Evolutionary conservation across 1,140 invertebrate species (phyloP).

Genomic region (Zaprionus ornatus): DNA sequence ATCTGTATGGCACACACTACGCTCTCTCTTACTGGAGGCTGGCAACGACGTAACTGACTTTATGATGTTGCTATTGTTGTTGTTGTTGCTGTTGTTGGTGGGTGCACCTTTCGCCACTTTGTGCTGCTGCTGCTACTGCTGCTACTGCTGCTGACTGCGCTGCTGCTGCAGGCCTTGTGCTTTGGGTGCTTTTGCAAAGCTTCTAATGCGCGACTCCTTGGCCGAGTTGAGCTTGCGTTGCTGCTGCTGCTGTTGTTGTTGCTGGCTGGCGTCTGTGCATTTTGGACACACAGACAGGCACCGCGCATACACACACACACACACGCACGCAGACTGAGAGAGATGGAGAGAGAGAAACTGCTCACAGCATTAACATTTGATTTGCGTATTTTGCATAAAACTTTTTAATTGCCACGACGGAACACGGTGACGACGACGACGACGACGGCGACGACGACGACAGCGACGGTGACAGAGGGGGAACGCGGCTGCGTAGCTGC

Average conservation of each 20-base stretch:
- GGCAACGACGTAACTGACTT: slow-evolving; percentile 29
- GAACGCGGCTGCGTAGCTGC: slow-evolving; percentile 19
- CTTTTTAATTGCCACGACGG: slow-evolving; percentile 53
- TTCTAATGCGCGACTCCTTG: slow-evolving; percentile 50
- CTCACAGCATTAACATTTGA: slow-evolving; percentile 61
- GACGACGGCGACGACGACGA: slow-evolving; percentile 5
- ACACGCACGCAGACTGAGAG: slow-evolving; percentile 3
- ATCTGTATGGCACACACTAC: slow-evolving; percentile 58
- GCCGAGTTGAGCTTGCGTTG: slow-evolving; percentile 2
- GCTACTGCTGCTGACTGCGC: slow-evolving; percentile 14
- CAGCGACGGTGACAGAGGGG: neutral
- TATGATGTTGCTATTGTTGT: slow-evolving; percentile 19
- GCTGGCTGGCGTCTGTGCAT: slow-evolving; percentile 55
- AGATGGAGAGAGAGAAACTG: neutral
- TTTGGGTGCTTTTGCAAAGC: slow-evolving; percentile 20
- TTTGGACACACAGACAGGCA: slow-evolving; percentile 46
- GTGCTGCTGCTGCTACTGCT: slow-evolving; percentile 31
- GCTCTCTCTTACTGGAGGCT: slow-evolving; percentile 20
- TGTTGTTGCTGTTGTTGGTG: slow-evolving; percentile 59
- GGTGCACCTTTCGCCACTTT: slow-evolving; percentile 74
- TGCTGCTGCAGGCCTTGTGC: slow-evolving; percentile 22
- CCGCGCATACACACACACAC: neutral
- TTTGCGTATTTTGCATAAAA: slow-evolving; percentile 61
- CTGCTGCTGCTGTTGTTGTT: slow-evolving; percentile 36
- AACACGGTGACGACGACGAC: slow-evolving; percentile 7